Evolutionary conservation across 2,113 vertebrate genomes (phyloP), one percentile per base, ranked within the genome.

Genomic region (Pholis gunnellus): DNA sequence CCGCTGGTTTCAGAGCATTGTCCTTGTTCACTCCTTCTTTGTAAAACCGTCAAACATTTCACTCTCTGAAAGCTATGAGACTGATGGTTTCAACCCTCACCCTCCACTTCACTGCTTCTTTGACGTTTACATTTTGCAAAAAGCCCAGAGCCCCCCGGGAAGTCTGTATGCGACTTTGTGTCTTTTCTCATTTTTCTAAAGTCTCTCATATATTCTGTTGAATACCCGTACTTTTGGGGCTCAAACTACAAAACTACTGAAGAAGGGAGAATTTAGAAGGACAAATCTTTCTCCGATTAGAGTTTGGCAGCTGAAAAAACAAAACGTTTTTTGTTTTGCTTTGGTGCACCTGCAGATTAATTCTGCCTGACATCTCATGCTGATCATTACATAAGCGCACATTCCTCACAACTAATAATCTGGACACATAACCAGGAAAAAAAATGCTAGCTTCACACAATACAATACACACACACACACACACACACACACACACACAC

Each of bases 321-420:
- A 0, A 11, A 50, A n/a, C 50, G 59, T 75, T 75, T 79, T 27
- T 81, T 87, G 66, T 88, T 91, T 78, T 85, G 29, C 83, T 42
- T 85, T 72, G 82, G 34, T 90, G 88, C 87, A 91, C 80, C 88
- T 94, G 90, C 87, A 78, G 69, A 78, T 88, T 91, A 69, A 92
- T 89, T 81, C 68, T 46, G 72, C 17, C 65, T 85, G 88, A 87
- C 91, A 88, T 84, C 89, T 92, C 92, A 82, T 74, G 92, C 92
- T 93, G 92, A 71, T 88, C 54, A 57, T 90, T 90, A 90, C 72
- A 87, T 82, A 90, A 92, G 82, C 20, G 9, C 81, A 67, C 73
- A 91, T 91, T 91, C 90, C 88, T 90, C 70, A 75, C 18, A 78
- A 72, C 82, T 79, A 79, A 84, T 87, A 69, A 77, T 29, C 46